Evolutionary conservation across 2,797 vertebrate species (phyloP), one percentile per base, ranked within the genome.

Genomic region (Leuciscus waleckii): DNA sequence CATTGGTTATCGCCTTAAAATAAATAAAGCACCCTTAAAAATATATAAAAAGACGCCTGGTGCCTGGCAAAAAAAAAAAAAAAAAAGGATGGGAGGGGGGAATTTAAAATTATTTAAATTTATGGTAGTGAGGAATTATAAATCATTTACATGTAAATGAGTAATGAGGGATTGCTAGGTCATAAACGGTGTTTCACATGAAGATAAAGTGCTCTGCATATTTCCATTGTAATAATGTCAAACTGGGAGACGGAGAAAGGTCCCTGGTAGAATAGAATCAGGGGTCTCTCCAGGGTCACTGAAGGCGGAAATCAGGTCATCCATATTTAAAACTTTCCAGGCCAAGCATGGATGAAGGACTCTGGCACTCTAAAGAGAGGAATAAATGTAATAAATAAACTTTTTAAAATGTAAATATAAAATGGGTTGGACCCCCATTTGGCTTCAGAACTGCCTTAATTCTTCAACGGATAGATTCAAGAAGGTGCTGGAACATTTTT

Each of bases 71-170:
- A 82, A 89, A 77, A 29, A 4, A 14, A 4, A 14, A 5, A 74
- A 81, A 78, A 81, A 84, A 88, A 23, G 17, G n/a, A 75, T 37
- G n/a, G n/a, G n/a, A n/a, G n/a, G n/a, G n/a, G n/a, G n/a, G n/a
- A n/a, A n/a, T n/a, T n/a, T n/a, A n/a, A n/a, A n/a, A n/a, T n/a
- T n/a, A n/a, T n/a, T n/a, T n/a, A n/a, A n/a, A n/a, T n/a, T n/a
- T n/a, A n/a, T n/a, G 13, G 17, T 43, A 19, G 81, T 63, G 65
- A 63, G 74, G 73, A 71, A 86, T 86, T 19, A 84, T 78, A 83
- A 83, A 79, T 86, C 9, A 89, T 83, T 89, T 76, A 87, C 77
- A 87, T 86, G 86, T 89, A 87, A 87, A 89, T 86, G 81, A 84
- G 88, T 85, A 78, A 89, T 87, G 77, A 87, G 65, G 49, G 67